These are phyloP conservation scores for Mobula hypostoma DNA, from an alignment of 2,113 vertebrate genomes.

Conservation along the genomic window DNA sequence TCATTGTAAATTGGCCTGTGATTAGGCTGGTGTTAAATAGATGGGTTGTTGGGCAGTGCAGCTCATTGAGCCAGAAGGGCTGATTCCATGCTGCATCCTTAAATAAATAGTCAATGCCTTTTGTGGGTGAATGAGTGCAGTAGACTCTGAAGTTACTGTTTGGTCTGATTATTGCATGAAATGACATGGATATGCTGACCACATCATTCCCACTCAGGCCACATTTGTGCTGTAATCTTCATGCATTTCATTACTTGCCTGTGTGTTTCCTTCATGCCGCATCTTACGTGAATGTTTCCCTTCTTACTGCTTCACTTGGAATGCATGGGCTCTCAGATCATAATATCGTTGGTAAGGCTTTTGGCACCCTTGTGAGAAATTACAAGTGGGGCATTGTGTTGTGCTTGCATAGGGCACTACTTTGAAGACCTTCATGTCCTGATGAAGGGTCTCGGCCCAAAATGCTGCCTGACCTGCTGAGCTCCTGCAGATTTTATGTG, in stretches of 20 bases:
- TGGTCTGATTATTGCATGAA: background rate
- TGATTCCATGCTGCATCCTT: too few relatives aligned
- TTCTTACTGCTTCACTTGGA: slow-evolving; percentile 69
- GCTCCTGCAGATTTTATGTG: too few relatives aligned
- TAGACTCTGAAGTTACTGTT: background rate
- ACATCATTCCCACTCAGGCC: background rate
- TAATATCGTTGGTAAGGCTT: slow-evolving; percentile 84
- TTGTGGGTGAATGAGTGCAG: too few relatives aligned
- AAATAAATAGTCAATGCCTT: background rate
- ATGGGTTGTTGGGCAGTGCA: too few relatives aligned
- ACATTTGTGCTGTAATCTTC: slow-evolving; percentile 41
- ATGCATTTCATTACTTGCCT: slow-evolving; percentile 47
- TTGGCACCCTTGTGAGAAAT: background rate
- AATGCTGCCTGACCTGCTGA: too few relatives aligned
- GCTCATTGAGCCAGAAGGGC: too few relatives aligned
- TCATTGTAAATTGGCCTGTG: too few relatives aligned
- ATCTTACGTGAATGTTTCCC: slow-evolving; percentile 62
- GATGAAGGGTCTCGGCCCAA: too few relatives aligned
- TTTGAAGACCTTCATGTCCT: too few relatives aligned
- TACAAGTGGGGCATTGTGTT: background rate
- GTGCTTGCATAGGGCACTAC: background rate
- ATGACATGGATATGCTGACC: background rate
- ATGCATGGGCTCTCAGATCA: slow-evolving; percentile 79
- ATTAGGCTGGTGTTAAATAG: too few relatives aligned
- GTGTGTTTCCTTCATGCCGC: slow-evolving; percentile 55